Conservation (phyloP, 2,797 vertebrate genomes). For the Sebastes matsubarae region DNA sequence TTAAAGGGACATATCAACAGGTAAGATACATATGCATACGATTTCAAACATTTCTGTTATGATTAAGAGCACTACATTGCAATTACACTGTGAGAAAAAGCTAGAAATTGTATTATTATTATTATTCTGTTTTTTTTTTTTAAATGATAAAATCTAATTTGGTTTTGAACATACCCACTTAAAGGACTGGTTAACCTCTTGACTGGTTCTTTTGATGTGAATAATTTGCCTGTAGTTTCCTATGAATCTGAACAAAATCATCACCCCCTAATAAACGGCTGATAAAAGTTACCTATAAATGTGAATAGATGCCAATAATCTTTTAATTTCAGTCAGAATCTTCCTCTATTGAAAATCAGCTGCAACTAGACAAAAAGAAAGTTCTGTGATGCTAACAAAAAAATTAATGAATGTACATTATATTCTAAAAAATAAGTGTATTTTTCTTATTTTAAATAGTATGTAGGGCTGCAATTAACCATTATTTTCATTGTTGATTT, state of each 20-base stretch:
- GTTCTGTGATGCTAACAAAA: background rate
- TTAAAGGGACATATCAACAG: conserved; percentile 43
- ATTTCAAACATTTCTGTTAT: conserved; percentile 2
- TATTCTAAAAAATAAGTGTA: background rate
- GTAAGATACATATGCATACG: conserved; percentile 50
- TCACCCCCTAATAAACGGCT: background rate
- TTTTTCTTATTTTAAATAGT: background rate
- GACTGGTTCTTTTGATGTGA: background rate
- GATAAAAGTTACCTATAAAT: background rate
- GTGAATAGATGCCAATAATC: background rate
- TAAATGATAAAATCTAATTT: background rate
- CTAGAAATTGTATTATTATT: background rate
- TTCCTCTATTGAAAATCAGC: background rate
- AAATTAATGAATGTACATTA: background rate
- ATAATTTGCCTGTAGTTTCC: background rate
- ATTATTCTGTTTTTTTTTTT: background rate
- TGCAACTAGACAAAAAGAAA: background rate
- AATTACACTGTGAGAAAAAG: background rate
- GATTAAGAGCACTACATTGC: background rate
- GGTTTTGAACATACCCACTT: background rate
- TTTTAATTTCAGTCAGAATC: background rate
- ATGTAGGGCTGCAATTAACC: too few species aligned
- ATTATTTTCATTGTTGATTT: too few species aligned
- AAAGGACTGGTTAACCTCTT: background rate
- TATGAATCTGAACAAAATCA: background rate